Conservation (phyloP, 2,888 invertebrate genomes). For the Malthinus flaveolus region DNA sequence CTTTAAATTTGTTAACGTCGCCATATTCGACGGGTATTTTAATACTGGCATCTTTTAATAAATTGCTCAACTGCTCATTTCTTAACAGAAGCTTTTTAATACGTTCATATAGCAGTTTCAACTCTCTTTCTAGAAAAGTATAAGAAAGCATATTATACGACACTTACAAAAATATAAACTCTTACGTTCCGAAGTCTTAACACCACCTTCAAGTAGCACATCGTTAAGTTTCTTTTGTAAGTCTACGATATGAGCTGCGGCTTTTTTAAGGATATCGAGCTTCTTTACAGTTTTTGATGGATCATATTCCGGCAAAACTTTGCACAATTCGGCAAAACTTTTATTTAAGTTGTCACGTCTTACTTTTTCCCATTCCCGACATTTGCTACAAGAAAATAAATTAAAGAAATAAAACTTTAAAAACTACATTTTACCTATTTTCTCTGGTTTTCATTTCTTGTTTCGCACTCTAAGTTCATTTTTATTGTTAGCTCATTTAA, state of each 20-base stretch:
- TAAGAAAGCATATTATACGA: constrained; percentile 7
- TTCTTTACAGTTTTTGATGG: constrained; percentile 52
- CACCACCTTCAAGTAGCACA: constrained; percentile 13
- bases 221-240: constrained; percentile 49
- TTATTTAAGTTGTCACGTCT: constrained; percentile 68
- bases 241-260: constrained; percentile 50
- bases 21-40: constrained; percentile 48
- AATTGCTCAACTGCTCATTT: constrained; percentile 50
- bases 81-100: constrained; percentile 49
- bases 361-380: constrained; percentile 71
- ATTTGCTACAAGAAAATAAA: constrained; percentile 12
- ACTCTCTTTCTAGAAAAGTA: constrained; percentile 45
- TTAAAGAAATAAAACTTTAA: no score
- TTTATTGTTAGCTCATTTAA: no score
- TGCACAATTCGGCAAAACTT: constrained; percentile 56
- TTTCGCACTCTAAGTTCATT: no score
- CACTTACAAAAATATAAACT: neutral
- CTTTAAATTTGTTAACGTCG: constrained; percentile 41
- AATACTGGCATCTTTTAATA: constrained; percentile 53
- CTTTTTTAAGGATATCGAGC: constrained; percentile 53
- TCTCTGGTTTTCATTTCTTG: no score
- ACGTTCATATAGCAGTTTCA: constrained; percentile 49
- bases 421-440: no score
- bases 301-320: constrained; percentile 58
- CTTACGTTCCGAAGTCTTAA: constrained; percentile 16